These are phyloP conservation scores for Lottia gigantea DNA, from an alignment of 2,888 invertebrate species.

Conservation along the genomic window DNA sequence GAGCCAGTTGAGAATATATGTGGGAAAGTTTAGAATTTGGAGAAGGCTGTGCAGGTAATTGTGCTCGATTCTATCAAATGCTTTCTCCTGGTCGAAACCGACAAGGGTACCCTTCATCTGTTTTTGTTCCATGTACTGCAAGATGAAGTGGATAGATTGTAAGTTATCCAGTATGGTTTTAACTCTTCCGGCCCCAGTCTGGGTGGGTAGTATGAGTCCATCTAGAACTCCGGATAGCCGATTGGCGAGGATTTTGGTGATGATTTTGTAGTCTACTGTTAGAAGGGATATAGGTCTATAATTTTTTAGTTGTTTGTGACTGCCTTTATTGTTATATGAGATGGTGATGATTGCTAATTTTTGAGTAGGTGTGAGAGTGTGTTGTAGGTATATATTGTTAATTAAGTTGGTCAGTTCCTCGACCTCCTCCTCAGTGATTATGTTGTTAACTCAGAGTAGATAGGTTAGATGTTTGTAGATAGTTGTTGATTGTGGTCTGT, in stretches of 20 bases:
- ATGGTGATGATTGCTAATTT: not conserved
- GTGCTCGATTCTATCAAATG: not conserved
- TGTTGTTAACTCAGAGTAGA: not conserved
- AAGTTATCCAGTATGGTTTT: not conserved
- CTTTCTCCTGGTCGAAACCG: not conserved
- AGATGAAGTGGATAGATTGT: not conserved
- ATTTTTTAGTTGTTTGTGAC: not conserved
- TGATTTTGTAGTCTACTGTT: not conserved
- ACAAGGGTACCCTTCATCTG: not conserved
- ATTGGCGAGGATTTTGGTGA: not conserved
- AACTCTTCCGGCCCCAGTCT: not conserved
- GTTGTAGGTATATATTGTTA: not conserved
- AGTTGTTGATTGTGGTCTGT: not conserved
- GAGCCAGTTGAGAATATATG: not conserved
- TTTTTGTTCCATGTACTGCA: not conserved
- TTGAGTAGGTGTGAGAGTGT: not conserved
- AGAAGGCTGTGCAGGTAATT: not conserved
- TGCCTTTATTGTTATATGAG: not conserved
- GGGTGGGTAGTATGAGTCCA: not conserved
- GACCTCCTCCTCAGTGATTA: not conserved
- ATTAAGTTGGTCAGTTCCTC: not conserved
- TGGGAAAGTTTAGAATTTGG: not conserved
- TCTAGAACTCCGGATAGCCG: not conserved
- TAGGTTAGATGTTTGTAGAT: not conserved
- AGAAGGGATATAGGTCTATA: not conserved